Percentiles rank a stretch among this genome's conserved stretches.
Conservation (phyloP, 2,113 vertebrate species). For the Candoia aspera region DNA sequence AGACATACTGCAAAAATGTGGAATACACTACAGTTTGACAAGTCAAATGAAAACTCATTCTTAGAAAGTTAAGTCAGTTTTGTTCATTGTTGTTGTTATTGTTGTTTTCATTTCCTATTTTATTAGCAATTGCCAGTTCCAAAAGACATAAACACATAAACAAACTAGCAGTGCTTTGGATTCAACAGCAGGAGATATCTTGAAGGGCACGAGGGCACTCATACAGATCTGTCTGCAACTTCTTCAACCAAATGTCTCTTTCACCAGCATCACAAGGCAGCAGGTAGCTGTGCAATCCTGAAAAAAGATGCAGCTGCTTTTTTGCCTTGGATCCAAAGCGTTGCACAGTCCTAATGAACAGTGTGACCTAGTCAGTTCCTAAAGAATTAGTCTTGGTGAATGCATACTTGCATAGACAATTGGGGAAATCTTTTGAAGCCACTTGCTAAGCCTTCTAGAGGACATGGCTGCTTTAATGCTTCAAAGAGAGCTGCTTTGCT, state of each 20-base stretch:
- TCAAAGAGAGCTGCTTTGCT: background rate
- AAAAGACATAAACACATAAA: background rate
- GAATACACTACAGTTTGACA: background rate
- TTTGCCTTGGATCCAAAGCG: background rate
- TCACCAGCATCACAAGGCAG: background rate
- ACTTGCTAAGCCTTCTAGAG: background rate
- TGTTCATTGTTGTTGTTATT: background rate
- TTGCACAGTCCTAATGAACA: background rate
- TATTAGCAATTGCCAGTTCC: background rate
- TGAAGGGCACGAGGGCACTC: background rate
- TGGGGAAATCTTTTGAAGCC: background rate
- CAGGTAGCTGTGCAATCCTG: background rate
- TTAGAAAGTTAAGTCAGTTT: background rate
- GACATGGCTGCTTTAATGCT: background rate
- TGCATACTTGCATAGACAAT: background rate
- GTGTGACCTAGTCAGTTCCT: background rate
- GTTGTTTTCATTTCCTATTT: background rate
- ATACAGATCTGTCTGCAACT: background rate
- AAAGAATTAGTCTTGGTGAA: background rate
- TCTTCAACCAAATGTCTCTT: background rate
- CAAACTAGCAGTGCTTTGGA: background rate
- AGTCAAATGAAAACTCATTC: background rate
- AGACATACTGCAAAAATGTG: background rate
- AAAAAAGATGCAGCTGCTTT: background rate
- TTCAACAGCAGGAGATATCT: background rate